phyloP scores from a whole-genome alignment of 1,140 invertebrate species.

The Anoplolepis gracilipes region DNA sequence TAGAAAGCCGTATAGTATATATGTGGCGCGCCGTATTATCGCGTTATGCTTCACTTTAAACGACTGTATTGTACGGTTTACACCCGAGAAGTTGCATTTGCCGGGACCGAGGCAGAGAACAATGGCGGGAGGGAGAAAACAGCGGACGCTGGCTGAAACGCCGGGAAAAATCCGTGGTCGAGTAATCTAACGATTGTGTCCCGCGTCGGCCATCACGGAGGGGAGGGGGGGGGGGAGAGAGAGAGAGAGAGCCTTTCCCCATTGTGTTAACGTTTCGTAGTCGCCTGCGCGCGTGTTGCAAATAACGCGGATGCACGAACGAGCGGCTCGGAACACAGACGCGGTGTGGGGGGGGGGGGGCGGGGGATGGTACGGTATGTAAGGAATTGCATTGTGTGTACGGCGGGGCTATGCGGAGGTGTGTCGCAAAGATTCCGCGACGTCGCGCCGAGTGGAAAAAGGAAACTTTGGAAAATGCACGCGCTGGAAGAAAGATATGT shows the following conservation, averaged over 20 bases:
- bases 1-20: neutral
- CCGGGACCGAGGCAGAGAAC: slow-evolving; percentile 17
- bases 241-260: slow-evolving; percentile 22
- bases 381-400: slow-evolving; percentile 46
- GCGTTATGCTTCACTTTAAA: slow-evolving; percentile 70
- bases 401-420: neutral
- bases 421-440: slow-evolving; percentile 42
- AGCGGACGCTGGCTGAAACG: slow-evolving; percentile 39
- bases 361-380: slow-evolving; percentile 33
- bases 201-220: slow-evolving; percentile 28
- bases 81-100: slow-evolving; percentile 58
- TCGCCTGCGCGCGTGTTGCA: slow-evolving; percentile 44
- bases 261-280: slow-evolving; percentile 57
- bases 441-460: slow-evolving; percentile 14
- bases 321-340: slow-evolving; percentile 25
- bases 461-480: neutral
- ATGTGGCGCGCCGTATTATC: slow-evolving; percentile 56
- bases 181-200: slow-evolving; percentile 65
- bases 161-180: slow-evolving; percentile 59
- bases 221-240: too few species aligned
- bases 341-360: too few species aligned
- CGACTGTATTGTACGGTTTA: slow-evolving; percentile 68
- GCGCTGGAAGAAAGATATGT: neutral
- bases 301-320: slow-evolving; percentile 51
- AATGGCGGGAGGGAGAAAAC: neutral